Evolutionary conservation across 1,140 invertebrate species (phyloP).

Genomic region (Holcopasites calliopsidis): DNA sequence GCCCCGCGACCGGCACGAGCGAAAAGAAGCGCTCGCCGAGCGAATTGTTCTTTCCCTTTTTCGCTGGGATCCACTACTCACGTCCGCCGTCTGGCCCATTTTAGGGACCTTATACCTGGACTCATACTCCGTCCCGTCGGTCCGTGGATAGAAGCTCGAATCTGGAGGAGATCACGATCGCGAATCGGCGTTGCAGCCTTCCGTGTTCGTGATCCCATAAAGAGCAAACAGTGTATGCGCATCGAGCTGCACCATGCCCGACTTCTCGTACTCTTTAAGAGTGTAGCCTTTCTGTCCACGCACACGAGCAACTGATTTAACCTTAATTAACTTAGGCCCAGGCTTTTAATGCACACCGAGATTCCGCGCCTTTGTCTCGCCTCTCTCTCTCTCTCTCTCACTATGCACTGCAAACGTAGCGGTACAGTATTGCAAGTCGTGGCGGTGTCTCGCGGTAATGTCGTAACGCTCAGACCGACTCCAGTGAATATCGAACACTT

Average conservation of each 20-base stretch:
- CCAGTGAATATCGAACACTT: constrained; percentile 63
- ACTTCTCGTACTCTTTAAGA: not conserved
- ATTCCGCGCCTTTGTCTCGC: constrained; percentile 65
- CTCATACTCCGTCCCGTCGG: not conserved
- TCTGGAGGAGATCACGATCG: constrained; percentile 42
- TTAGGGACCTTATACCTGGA: not conserved
- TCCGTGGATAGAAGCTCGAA: not conserved
- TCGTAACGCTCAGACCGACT: constrained; percentile 43
- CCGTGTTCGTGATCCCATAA: constrained; percentile 42
- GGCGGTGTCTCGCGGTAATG: constrained; percentile 10
- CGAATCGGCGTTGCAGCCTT: constrained; percentile 37
- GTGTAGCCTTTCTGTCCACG: not conserved
- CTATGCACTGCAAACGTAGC: too few species aligned
- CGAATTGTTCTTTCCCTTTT: constrained; percentile 18
- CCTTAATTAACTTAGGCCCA: constrained; percentile 67
- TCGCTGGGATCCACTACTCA: constrained; percentile 1
- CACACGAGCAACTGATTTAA: constrained; percentile 54
- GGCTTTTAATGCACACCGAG: constrained; percentile 57
- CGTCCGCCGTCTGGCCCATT: constrained; percentile 5
- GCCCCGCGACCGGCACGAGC: not conserved
- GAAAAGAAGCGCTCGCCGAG: not conserved
- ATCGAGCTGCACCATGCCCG: constrained; percentile 1
- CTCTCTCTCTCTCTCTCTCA: not conserved
- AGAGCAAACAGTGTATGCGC: constrained; percentile 27
- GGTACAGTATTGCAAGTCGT: too few species aligned